Evolutionary conservation across 1,140 invertebrate species (phyloP).

Genomic region (Branchinecta lindahli): DNA sequence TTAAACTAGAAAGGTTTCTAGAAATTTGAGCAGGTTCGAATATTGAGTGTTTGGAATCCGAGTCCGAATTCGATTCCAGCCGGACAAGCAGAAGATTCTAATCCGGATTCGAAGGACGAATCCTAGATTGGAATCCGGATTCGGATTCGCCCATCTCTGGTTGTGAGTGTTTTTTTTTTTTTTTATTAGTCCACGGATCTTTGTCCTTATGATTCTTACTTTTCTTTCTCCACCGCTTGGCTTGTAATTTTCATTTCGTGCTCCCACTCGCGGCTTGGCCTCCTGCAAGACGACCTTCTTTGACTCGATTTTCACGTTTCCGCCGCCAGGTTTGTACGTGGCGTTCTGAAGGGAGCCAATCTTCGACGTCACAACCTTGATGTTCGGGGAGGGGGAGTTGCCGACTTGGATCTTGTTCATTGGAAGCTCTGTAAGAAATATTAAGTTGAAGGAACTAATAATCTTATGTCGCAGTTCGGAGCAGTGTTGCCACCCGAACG

Average conservation of each 20-base stretch:
- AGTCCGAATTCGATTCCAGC: no score
- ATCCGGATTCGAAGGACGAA: no score
- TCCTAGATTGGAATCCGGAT: no score
- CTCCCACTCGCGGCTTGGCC: conserved; percentile 61
- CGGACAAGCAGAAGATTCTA: no score
- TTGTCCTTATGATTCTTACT: conserved; percentile 37
- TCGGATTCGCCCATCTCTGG: no score
- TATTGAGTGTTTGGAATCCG: no score
- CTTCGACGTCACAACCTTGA: conserved; percentile 79
- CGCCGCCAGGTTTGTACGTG: conserved; percentile 75
- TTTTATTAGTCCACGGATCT: no score
- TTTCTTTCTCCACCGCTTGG: conserved; percentile 83
- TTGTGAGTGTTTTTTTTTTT: no score
- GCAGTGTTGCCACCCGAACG: no score
- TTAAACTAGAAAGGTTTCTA: no score
- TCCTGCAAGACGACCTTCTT: conserved; percentile 66
- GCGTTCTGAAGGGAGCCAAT: conserved; percentile 87
- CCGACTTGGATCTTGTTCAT: conserved; percentile 90
- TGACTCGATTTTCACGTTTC: conserved; percentile 74
- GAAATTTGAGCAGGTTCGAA: no score
- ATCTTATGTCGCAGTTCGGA: no score
- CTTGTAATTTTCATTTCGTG: conserved; percentile 76
- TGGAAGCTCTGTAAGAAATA: conserved; percentile 45
- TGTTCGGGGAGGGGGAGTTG: conserved; percentile 69
- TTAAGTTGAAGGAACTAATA: neutral